Evolutionary conservation across 2,113 vertebrate species (phyloP).

Genomic region (Cepphus grylle): DNA sequence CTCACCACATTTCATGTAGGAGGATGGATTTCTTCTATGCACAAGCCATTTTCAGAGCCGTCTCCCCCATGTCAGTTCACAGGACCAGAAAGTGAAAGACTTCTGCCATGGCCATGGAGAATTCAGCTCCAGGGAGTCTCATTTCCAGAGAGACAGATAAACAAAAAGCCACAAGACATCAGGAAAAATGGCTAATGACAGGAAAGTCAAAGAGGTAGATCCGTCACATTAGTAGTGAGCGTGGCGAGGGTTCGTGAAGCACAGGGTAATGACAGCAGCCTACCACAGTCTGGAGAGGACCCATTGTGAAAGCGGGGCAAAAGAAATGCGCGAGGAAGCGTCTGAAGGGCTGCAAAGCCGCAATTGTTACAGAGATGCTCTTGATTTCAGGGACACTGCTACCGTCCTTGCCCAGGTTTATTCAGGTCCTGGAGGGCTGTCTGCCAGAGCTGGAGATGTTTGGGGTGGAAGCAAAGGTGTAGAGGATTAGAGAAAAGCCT

Average conservation of each 20-base stretch:
- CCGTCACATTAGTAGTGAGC: not conserved
- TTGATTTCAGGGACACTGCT: fast-evolving
- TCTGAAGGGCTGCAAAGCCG: not conserved
- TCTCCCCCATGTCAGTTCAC: not conserved
- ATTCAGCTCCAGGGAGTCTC: not conserved
- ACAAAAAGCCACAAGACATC: not conserved
- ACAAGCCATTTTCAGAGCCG: not conserved
- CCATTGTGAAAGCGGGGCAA: not conserved
- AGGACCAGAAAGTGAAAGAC: not conserved
- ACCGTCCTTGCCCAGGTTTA: not conserved
- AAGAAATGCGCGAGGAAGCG: fast-evolving
- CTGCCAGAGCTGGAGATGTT: not conserved
- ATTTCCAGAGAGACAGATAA: not conserved
- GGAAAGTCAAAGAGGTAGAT: not conserved
- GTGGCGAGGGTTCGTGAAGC: not conserved
- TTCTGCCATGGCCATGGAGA: not conserved
- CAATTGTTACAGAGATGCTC: not conserved
- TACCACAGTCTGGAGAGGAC: not conserved
- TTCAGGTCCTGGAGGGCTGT: not conserved
- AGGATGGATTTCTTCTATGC: not conserved
- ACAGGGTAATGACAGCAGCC: not conserved
- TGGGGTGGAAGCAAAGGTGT: not conserved
- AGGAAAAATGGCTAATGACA: not conserved
- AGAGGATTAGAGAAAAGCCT: not conserved
- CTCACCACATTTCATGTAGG: not conserved